These are phyloP conservation scores for Amiota mariae DNA, from an alignment of 2,888 invertebrate genomes.

Conservation along the genomic window DNA sequence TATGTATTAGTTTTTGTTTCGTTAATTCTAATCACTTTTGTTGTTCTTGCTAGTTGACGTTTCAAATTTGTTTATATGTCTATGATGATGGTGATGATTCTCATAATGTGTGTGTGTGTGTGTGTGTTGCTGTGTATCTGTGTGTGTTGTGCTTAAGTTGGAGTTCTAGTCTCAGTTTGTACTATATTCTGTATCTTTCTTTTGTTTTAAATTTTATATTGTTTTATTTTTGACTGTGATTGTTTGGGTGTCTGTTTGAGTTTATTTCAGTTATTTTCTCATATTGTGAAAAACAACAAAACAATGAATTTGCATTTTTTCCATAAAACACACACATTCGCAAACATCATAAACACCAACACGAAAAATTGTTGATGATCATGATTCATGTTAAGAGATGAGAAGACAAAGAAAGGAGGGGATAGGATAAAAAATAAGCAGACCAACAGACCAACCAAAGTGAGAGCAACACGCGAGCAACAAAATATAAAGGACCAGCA, in stretches of 20 bases:
- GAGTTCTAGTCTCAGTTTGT: too few relatives aligned
- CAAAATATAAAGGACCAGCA: too few relatives aligned
- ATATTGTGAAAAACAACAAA: slow-evolving; percentile 63
- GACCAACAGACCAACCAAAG: slow-evolving; percentile 9
- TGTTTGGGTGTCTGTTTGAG: slow-evolving; percentile 12
- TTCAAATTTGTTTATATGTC: too few relatives aligned
- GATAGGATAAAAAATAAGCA: slow-evolving; percentile 35
- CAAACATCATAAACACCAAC: slow-evolving; percentile 41
- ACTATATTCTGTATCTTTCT: neutral
- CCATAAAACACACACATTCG: neutral
- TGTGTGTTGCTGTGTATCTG: neutral
- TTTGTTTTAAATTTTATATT: neutral
- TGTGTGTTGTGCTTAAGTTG: too few relatives aligned
- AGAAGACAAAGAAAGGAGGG: slow-evolving; percentile 21
- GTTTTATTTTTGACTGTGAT: neutral
- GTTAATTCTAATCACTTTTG: neutral
- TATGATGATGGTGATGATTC: neutral
- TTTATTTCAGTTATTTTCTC: slow-evolving; percentile 38
- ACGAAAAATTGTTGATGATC: slow-evolving; percentile 9
- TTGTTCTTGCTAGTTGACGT: too few relatives aligned
- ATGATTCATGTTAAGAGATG: neutral
- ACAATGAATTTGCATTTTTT: slow-evolving; percentile 60
- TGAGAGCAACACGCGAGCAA: neutral
- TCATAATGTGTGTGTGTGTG: neutral
- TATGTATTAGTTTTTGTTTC: too few relatives aligned